A percentile compares a stretch with the other conserved stretches of the same genome.
Conservation (phyloP, 2,888 invertebrate species). For the Lysandra bellargus region DNA sequence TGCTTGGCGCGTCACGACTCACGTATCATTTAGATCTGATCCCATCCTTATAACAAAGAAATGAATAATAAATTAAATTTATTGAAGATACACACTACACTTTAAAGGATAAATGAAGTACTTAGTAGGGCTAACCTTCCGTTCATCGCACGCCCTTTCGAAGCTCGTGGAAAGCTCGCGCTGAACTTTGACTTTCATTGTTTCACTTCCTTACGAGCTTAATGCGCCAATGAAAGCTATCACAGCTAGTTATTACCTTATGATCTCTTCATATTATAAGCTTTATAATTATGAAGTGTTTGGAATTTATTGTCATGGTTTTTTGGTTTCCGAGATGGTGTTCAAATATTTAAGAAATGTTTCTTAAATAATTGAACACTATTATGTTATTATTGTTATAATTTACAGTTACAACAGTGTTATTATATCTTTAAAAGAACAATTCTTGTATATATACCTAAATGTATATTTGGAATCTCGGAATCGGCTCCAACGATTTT, state of each 20-base stretch:
- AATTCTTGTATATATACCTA: too few relatives aligned
- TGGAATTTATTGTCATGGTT: constrained; percentile 38
- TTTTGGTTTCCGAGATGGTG: background rate
- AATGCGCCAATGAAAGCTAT: constrained; percentile 25
- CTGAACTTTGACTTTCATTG: constrained; percentile 34
- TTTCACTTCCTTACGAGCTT: constrained; percentile 32
- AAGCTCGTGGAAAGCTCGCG: constrained; percentile 35
- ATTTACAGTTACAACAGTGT: too few relatives aligned
- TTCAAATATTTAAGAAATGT: too few relatives aligned
- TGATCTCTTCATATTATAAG: background rate
- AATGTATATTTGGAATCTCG: too few relatives aligned
- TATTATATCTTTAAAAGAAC: too few relatives aligned
- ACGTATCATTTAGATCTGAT: too few relatives aligned
- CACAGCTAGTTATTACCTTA: background rate
- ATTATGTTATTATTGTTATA: too few relatives aligned
- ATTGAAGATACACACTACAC: background rate
- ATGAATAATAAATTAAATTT: background rate
- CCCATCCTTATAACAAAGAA: background rate
- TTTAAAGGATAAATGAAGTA: constrained; percentile 1
- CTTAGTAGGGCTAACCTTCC: constrained; percentile 27
- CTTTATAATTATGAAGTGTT: constrained; percentile 7
- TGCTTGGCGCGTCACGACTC: too few relatives aligned
- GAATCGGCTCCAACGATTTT: too few relatives aligned
- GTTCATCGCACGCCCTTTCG: constrained; percentile 37
- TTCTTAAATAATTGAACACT: background rate